Evolutionary conservation across 1,140 invertebrate genomes (phyloP), one percentile per base, ranked within the genome.

Genomic region (Megalonaias nervosa): DNA sequence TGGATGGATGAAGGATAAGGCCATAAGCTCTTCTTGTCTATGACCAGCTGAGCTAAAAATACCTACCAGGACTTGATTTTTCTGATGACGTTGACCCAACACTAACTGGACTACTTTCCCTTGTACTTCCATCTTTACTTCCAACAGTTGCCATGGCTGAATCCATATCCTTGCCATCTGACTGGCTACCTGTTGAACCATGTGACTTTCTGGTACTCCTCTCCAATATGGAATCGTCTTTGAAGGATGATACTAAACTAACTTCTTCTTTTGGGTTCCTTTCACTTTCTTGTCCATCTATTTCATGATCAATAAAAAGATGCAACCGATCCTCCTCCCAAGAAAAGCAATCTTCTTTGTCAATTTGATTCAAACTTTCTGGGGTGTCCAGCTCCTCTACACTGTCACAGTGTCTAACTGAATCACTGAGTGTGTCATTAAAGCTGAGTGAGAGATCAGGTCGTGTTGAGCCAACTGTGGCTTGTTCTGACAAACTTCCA

Each of bases 311-410:
- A 59, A 89, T 84, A 14, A 84, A 76, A n/a, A 91, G 74, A 38
- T 87, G 82, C 17, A 89, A 61, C 55, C 83, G 84, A 65, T 88
- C 87, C 23, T 88, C 88, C 64, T 90, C 87, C 86, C 89, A 90
- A 0, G 84, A 88, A 66, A 90, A 90, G 76, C 87, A 89, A 73
- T 90, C 89, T 61, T 90, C 89, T 16, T 71, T 73, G 71, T 90
- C 89, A 48, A 90, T 89, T 59, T 87, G 83, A 57, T 80, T 84
- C 56, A 89, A 85, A 77, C 87, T 88, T 67, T 89, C 88, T 26
- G 88, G 88, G 14, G 88, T 88, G 62, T 89, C 88, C 19, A 90
- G 76, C n/a, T 90, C 89, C 65, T 87, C 86, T 31, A 89, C 74
- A 74, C 81, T 81, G 15, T 84, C 84, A 72, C 75, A 83, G 57